phyloP scores from a whole-genome alignment of 2,113 vertebrate species.

The Colossoma macropomum region DNA sequence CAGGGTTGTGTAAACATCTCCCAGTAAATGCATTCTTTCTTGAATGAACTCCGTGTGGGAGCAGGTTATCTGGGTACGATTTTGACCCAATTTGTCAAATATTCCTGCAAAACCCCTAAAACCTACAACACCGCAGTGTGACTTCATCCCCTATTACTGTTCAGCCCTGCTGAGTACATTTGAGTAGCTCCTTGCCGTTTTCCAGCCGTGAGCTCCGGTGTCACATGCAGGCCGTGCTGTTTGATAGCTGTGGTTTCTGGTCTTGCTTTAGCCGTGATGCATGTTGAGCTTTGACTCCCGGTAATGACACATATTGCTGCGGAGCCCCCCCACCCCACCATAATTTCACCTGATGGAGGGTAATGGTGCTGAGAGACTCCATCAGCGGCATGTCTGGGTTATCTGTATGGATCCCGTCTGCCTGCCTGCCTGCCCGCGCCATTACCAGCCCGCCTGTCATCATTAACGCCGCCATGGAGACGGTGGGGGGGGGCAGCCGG shows the following conservation, averaged over 20 bases:
- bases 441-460: slow-evolving; percentile 71
- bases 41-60: no score
- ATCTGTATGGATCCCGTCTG: slow-evolving; percentile 72
- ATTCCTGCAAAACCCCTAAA: no score
- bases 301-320: slow-evolving; percentile 66
- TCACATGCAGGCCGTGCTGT: background rate
- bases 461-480: slow-evolving; percentile 73
- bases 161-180: no score
- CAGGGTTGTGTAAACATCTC: no score
- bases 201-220: background rate
- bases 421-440: slow-evolving; percentile 59
- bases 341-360: slow-evolving; percentile 76
- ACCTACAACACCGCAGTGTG: no score
- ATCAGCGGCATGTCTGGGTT: slow-evolving; percentile 71
- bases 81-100: no score
- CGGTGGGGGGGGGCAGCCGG: slow-evolving; percentile 60
- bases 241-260: slow-evolving; percentile 61
- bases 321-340: slow-evolving; percentile 51
- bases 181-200: no score
- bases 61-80: no score
- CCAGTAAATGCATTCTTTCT: no score
- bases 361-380: slow-evolving; percentile 72
- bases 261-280: slow-evolving; percentile 35
- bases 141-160: no score
- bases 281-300: slow-evolving; percentile 47